Conservation (phyloP, 92 coral and sea anemone species). For the Zoanthus gigantus region DNA sequence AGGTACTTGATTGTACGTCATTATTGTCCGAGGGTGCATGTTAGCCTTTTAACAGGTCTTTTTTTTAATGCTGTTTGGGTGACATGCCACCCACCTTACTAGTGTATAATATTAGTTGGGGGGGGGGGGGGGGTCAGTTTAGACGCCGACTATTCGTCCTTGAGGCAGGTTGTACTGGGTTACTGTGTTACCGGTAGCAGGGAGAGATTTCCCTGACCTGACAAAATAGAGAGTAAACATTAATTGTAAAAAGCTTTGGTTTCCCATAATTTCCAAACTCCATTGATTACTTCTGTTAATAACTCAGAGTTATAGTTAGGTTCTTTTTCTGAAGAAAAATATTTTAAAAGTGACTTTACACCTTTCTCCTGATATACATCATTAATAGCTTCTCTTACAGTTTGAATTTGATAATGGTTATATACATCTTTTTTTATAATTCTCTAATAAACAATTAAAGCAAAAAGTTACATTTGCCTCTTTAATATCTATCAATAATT, state of each 20-base stretch:
- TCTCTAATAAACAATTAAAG: constrained; percentile 17
- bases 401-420: not conserved
- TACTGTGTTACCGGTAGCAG: too few species aligned
- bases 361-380: too few species aligned
- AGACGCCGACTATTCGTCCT: not conserved
- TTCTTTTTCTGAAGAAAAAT: constrained; percentile 9
- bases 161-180: too few species aligned
- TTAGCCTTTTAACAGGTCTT: too few species aligned
- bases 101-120: constrained; percentile 6
- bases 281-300: constrained; percentile 18
- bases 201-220: not conserved
- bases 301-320: constrained; percentile 19
- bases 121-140: constrained; percentile 9
- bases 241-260: constrained; percentile 13
- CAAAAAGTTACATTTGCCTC: not conserved
- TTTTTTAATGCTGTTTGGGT: too few species aligned
- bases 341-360: too few species aligned
- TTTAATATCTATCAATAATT: not conserved
- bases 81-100: not conserved
- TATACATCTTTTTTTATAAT: not conserved
- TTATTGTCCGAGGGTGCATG: too few species aligned
- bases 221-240: constrained; percentile 20
- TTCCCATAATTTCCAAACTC: constrained; percentile 19
- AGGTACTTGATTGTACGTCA: too few species aligned
- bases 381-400: too few species aligned